A percentile compares a stretch with the other conserved stretches of the same genome.
Evolutionary conservation across 2,113 vertebrate species (phyloP).

Genomic region (Myiagra hebetior): DNA sequence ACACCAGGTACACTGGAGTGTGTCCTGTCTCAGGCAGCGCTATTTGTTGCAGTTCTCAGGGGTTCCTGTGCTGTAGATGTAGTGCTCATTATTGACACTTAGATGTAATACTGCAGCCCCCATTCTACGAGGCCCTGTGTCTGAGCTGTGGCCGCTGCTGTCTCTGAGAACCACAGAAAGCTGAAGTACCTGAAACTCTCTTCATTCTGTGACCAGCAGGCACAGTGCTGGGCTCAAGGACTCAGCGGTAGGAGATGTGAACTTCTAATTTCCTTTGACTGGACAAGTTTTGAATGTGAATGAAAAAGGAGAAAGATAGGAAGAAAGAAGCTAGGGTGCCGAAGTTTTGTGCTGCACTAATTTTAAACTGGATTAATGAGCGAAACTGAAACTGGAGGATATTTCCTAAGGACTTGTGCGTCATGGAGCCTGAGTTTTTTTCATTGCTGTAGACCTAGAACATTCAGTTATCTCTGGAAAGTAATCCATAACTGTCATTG

Average conservation of each 20-base stretch:
- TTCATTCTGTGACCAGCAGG: not conserved
- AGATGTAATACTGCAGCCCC: too few relatives aligned
- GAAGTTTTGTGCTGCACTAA: not conserved
- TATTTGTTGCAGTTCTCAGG: not conserved
- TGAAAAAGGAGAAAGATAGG: not conserved
- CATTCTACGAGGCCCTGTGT: not conserved
- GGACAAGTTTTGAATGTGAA: not conserved
- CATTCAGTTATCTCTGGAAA: not conserved
- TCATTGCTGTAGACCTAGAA: not conserved
- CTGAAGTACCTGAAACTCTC: not conserved
- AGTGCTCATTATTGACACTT: not conserved
- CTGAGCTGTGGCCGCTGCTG: not conserved
- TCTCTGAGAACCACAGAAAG: not conserved
- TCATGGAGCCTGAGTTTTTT: not conserved
- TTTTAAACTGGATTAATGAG: not conserved
- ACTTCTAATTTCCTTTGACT: not conserved
- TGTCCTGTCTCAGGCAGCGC: not conserved
- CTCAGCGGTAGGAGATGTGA: fast-evolving
- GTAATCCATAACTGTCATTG: not conserved
- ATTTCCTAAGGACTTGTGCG: not conserved
- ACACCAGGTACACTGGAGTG: not conserved
- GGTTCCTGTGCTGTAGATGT: not conserved
- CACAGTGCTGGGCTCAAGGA: not conserved
- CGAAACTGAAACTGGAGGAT: not conserved
- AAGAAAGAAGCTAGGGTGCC: not conserved